phyloP scores from a whole-genome alignment of 2,113 vertebrate genomes.

The Cacatua alba region DNA sequence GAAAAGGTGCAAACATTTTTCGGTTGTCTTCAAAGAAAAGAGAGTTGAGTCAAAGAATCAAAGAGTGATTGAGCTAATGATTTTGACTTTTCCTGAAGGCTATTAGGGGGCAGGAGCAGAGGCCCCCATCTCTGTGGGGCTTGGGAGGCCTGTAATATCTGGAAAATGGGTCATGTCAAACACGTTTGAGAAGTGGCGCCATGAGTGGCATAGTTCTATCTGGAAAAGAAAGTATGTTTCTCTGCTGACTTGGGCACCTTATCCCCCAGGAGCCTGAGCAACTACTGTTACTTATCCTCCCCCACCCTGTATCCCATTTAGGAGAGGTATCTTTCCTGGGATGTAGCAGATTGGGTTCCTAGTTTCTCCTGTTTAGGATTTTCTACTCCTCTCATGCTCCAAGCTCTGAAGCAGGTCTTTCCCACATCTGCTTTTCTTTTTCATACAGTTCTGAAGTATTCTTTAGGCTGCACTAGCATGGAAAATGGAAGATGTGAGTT shows the following conservation, averaged over 20 bases:
- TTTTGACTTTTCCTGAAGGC: not conserved
- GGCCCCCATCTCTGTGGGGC: not conserved
- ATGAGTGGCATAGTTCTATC: not conserved
- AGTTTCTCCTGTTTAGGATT: not conserved
- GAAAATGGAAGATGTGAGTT: not conserved
- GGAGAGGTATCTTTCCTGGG: not conserved
- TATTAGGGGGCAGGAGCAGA: not conserved
- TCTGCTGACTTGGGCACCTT: not conserved
- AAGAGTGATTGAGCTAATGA: not conserved
- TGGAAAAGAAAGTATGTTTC: not conserved
- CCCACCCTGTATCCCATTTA: accelerated
- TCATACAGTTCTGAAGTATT: not conserved
- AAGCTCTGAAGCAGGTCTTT: not conserved
- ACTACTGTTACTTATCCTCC: not conserved
- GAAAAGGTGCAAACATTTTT: not conserved
- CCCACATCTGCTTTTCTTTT: not conserved
- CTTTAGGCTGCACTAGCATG: not conserved
- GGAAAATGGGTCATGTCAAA: accelerated
- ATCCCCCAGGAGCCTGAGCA: not conserved
- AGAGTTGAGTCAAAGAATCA: not conserved
- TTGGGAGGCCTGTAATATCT: not conserved
- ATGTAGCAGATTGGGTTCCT: not conserved
- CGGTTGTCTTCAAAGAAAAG: not conserved
- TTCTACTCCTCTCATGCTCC: not conserved
- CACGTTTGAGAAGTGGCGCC: accelerated